Conservation (phyloP, 2,113 vertebrate species). For the Sturnus vulgaris region DNA sequence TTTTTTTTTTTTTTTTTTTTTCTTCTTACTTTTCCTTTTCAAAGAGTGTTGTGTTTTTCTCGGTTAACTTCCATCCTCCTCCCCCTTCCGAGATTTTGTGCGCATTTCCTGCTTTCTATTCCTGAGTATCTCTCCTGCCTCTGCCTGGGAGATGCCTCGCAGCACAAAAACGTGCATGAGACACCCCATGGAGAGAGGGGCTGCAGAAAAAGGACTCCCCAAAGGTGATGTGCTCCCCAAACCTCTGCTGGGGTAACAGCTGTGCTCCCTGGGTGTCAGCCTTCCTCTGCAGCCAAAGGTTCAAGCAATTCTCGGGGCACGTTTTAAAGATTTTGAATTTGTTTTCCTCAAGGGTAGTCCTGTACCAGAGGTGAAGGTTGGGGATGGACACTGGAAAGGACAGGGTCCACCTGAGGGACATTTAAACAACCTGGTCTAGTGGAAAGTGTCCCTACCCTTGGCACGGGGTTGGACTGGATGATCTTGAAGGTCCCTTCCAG, state of each 20-base stretch:
- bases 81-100: background rate
- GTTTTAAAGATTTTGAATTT: background rate
- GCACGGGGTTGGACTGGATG: no score
- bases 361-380: background rate
- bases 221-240: background rate
- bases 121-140: background rate
- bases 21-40: background rate
- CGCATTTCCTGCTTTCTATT: background rate
- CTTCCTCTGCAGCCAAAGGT: background rate
- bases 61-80: background rate
- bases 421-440: background rate
- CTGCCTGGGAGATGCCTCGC: background rate
- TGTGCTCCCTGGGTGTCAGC: background rate
- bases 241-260: background rate
- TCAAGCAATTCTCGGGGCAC: fast-evolving
- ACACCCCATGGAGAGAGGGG: background rate
- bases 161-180: background rate
- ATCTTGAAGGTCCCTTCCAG: background rate
- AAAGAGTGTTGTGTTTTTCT: background rate
- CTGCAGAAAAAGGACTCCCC: background rate
- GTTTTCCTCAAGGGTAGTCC: background rate
- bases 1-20: no score
- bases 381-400: background rate
- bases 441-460: background rate
- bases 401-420: background rate